These are phyloP conservation scores for Sceloporus tristichus DNA, from an alignment of 2,113 vertebrate genomes.

Conservation along the genomic window DNA sequence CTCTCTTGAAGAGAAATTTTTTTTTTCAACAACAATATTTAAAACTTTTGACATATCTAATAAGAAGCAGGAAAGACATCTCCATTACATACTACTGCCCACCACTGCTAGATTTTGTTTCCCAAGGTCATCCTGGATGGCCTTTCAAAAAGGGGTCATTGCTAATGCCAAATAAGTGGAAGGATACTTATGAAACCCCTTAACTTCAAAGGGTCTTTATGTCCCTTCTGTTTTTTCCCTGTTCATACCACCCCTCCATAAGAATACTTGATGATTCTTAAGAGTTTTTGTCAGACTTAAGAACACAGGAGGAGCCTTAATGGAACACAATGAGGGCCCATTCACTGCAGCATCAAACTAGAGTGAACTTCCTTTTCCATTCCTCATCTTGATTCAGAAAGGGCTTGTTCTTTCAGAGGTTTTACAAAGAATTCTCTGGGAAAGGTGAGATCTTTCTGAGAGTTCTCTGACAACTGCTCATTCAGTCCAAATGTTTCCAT, in stretches of 20 bases:
- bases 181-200: slow-evolving; percentile 3
- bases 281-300: background rate
- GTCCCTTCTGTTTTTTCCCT: background rate
- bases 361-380: background rate
- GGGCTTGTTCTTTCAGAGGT: background rate
- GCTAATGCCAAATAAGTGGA: slow-evolving; percentile 25
- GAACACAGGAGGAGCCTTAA: background rate
- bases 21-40: slow-evolving; percentile 52
- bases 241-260: background rate
- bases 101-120: slow-evolving; percentile 47
- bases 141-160: slow-evolving; percentile 29
- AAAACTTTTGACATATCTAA: slow-evolving; percentile 44
- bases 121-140: slow-evolving; percentile 36
- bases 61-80: slow-evolving; percentile 38
- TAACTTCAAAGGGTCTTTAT: background rate
- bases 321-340: background rate
- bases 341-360: background rate
- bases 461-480: background rate
- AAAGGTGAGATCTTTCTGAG: background rate
- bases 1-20: background rate
- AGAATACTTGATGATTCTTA: background rate
- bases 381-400: background rate
- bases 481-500: background rate
- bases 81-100: slow-evolving; percentile 47
- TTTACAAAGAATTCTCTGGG: background rate